Evolutionary conservation across 2,113 vertebrate species (phyloP).

Genomic region (Psephotus haematonotus): DNA sequence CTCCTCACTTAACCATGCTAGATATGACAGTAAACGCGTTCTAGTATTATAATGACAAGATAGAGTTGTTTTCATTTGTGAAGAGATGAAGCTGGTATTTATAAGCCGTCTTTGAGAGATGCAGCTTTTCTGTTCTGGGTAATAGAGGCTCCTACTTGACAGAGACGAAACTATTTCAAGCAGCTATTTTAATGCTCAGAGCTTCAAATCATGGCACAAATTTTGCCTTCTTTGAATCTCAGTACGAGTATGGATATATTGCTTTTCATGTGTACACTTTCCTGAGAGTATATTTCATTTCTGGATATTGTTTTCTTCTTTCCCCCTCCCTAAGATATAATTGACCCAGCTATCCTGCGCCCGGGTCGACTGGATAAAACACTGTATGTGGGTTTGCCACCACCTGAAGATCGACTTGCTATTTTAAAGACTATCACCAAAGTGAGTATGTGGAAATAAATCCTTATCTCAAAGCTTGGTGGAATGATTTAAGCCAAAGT

Average conservation of each 20-base stretch:
- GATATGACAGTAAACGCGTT: not conserved
- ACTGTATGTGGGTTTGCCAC: constrained; percentile 92
- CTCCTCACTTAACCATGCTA: not conserved
- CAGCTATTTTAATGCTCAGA: not conserved
- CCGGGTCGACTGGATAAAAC: constrained; percentile 95
- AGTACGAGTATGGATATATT: not conserved
- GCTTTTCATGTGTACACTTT: not conserved
- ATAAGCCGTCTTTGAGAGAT: not conserved
- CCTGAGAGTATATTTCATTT: not conserved
- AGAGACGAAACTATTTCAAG: not conserved
- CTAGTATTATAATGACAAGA: not conserved
- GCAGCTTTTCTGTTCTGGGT: not conserved
- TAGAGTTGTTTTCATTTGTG: not conserved
- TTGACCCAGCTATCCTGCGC: constrained; percentile 91
- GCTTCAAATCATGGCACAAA: not conserved
- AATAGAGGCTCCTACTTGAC: not conserved
- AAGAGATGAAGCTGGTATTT: not conserved
- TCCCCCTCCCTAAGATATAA: constrained; percentile 80
- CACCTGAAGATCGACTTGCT: constrained; percentile 85
- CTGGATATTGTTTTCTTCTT: not conserved
- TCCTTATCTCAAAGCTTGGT: not conserved
- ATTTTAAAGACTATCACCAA: constrained; percentile 93
- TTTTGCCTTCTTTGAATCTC: not conserved
- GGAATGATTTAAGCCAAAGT: not conserved
- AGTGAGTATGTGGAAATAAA: constrained; percentile 73